Evolutionary conservation across 2,888 invertebrate genomes (phyloP), one percentile per base, ranked within the genome.

Genomic region (Pantelozetes paolii): DNA sequence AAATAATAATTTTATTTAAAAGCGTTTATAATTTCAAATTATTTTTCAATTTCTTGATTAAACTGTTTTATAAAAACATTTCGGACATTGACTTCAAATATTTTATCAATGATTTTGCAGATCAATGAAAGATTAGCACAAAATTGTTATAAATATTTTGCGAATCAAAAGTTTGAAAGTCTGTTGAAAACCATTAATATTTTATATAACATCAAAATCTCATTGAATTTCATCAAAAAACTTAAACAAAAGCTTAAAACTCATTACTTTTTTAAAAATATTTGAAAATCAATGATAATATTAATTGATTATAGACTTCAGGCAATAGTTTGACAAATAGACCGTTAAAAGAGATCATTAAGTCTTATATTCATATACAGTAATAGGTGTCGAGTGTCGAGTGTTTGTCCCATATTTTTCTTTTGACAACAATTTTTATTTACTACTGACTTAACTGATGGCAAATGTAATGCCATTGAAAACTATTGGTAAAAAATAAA

Each of bases 321-420:
- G 8, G 64, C 30, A 28, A 36, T 28, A 15, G 28, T 13, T 54
- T 30, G 57, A 64, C 64, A 64, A 64, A 64, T 64, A 64, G 64
- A 64, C 64, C 64, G 64, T 64, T 32, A 40, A 36, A 40, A 11
- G 64, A 9, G 23, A 36, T 64, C 64, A 64, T 64, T 64, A 64
- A 13, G 40, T 13, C 20, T 57, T 28, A 15, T 20, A 54, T 54
- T 54, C 54, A 54, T 26, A 54, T 3, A 26, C 6, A 6, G 6
- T 36, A 11, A 8, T 6, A 26, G 23, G 54, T 9, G 13, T 54
- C n/a, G n/a, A n/a, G n/a, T n/a, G n/a, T n/a, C 20, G 23, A 54
- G 20, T 54, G 54, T 54, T 9, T 45, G 57, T 11, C 57, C 57
- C 57, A 57, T 28, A 57, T 57, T 57, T 23, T 57, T 20, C 23